Percentiles rank a stretch among this genome's conserved stretches.
Evolutionary conservation across 2,113 vertebrate species (phyloP).

Genomic region (Potamarius usumacintae): DNA sequence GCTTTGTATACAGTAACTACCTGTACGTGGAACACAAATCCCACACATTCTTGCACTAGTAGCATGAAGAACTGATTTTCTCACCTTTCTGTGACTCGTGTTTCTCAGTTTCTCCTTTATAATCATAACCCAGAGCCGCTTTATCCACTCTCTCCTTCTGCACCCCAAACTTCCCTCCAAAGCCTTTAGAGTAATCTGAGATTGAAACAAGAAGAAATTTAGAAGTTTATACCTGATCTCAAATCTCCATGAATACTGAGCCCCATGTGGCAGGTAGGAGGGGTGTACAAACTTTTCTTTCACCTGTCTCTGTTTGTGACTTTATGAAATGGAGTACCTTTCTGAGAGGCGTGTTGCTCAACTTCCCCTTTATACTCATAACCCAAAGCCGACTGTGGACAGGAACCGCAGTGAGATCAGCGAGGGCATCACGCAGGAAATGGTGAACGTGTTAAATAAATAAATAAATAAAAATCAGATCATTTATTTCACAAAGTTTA

Average conservation of each 20-base stretch:
- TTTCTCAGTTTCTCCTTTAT: conserved; percentile 83
- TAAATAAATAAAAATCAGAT: background rate
- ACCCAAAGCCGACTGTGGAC: conserved; percentile 84
- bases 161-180: conserved; percentile 86
- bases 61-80: background rate
- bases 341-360: conserved; percentile 88
- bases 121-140: conserved; percentile 84
- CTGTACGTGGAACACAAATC: background rate
- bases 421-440: background rate
- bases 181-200: conserved; percentile 77
- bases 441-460: too few species aligned
- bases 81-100: conserved; percentile 87
- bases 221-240: background rate
- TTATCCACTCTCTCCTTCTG: conserved; percentile 86
- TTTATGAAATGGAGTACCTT: conserved; percentile 70
- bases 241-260: background rate
- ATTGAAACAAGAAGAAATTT: background rate
- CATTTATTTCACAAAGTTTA: background rate
- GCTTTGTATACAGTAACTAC: background rate
- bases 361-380: conserved; percentile 93
- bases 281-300: background rate
- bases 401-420: conserved; percentile 1
- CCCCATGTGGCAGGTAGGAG: background rate
- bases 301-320: background rate
- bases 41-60: too few species aligned